Base-by-base conservation (phyloP, 2,888 invertebrate genomes). In the Noctua pronuba region DNA sequence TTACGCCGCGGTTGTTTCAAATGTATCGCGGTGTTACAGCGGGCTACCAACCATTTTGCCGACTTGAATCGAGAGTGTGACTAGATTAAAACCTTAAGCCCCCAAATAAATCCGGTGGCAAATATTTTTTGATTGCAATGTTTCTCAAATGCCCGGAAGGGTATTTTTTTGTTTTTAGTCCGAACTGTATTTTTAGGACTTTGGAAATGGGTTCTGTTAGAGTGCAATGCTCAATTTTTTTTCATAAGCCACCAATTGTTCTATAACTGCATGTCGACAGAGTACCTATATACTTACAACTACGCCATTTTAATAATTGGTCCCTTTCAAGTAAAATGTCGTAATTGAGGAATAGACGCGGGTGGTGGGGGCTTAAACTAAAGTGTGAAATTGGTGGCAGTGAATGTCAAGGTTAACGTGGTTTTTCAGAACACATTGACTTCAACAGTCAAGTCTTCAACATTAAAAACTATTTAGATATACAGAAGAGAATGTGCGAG, bases 51-150 rank as follows among this genome's bases (percentile, higher is more conserved):
- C 35, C 52, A 65, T 69, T 82, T 76, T 60, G 55, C 35, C 2
- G 55, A 69, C 65, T 73, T 72, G 24, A 80, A 82, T 79, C 65
- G 62, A 21, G 75, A 75, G 84, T 84, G 87, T 80, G 69, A 86
- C 75, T 55, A 46, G 75, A 84, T 75, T 84, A 76, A 79, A 80
- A 46, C 28, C 52, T 38, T 7, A n/a, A 73, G 79, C 31, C 24
- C 38, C 41, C 7, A 46, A 76, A 76, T 64, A 82, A 78, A 77
- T 24, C 4, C 1, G 28, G 11, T 31, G 0, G 0, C 5, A 62
- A 60, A 66, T 58, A 69, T 46, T 65, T 66, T 75, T 79, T 77
- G 21, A 65, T 62, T 75, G 69, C 62, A 58, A 49, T 68, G 13
- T 70, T 66, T 77, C 68, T 21, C 1, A 18, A 75, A 65, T 41